Base-by-base conservation (phyloP, 2,888 invertebrate species). In the Glyphotaelius pellucidus region DNA sequence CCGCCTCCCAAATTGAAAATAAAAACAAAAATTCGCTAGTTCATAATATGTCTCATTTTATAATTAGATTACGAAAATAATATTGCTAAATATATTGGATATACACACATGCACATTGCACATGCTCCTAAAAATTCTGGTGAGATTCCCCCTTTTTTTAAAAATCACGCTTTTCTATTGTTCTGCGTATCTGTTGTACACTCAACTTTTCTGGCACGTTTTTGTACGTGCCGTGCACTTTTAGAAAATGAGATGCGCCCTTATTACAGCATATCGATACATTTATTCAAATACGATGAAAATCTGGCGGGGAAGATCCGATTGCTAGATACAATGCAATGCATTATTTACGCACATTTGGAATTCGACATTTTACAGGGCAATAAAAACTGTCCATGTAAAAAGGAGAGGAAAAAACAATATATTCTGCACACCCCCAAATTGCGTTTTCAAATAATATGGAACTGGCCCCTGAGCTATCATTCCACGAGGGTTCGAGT, bases 301-400 rank as follows among this genome's bases (percentile, higher is more conserved):
- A 88, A 79, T 79, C 79, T 67, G 31, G 88, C 85, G 88, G 19
- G 88, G 25, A 88, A 67, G 30, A 88, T 88, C 31, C 79, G 88
- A 79, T 88, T 88, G 32, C 32, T 31, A 31, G 88, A 88, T 88
- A 90, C 91, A 91, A 80, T 90, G 91, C 92, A 88, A 91, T 92
- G 90, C 90, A 92, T 92, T 92, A 92, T 92, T 92, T 92, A 92
- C 92, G 91, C 92, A 90, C 90, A 92, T 93, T 93, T 85, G 87
- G 91, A 91, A 92, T 92, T 93, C 91, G 92, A 93, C 93, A 91
- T 92, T 93, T 93, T 93, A 93, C 93, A 93, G 92, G 92, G 90
- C 90, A 93, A 93, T 93, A 93, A 93, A 93, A 93, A 89, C 25
- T 80, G 89, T 81, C 92, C 91, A 86, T 92, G 91, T 89, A 83